Percentiles rank a stretch among this genome's conserved stretches.
Conservation (phyloP, 2,113 vertebrate genomes). For the Macquaria australasica region DNA sequence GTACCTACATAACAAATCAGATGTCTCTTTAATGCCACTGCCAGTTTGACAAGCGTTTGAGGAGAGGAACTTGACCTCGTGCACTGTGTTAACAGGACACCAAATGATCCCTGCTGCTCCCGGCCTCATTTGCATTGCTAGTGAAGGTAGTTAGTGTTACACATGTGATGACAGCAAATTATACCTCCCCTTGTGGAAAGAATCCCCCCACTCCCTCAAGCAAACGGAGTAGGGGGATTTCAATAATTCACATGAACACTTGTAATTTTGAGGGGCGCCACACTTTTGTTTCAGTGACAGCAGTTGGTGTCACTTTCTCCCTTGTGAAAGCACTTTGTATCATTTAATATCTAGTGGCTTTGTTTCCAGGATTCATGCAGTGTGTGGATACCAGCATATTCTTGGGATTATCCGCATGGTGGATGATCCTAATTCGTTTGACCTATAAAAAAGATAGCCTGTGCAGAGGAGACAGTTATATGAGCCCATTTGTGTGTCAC, state of each 20-base stretch:
- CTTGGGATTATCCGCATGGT: constrained; percentile 65
- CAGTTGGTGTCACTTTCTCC: constrained; percentile 48
- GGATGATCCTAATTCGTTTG: constrained; percentile 73
- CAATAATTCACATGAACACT: constrained; percentile 73
- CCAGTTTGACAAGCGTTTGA: constrained; percentile 51
- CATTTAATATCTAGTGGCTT: constrained; percentile 58
- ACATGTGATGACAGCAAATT: constrained; percentile 55
- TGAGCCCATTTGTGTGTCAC: constrained; percentile 56
- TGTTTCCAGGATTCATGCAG: constrained; percentile 62
- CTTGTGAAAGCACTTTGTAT: constrained; percentile 45
- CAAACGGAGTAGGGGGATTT: constrained; percentile 39
- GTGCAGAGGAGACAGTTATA: constrained; percentile 37
- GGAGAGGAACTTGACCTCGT: constrained; percentile 68
- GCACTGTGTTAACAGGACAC: constrained; percentile 71
- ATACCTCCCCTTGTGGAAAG: constrained; percentile 45
- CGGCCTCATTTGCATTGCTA: constrained; percentile 66
- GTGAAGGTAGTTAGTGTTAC: constrained; percentile 72
- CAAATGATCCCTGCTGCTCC: constrained; percentile 48
- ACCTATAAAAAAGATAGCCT: constrained; percentile 68
- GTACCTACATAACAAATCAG: constrained; percentile 58
- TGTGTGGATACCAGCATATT: constrained; percentile 69
- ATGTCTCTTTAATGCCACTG: constrained; percentile 51
- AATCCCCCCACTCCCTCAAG: constrained; percentile 28
- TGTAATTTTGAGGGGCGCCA: constrained; percentile 56
- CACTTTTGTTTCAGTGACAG: constrained; percentile 42